phyloP scores from a whole-genome alignment of 2,888 invertebrate genomes.

The Lasioglossum zephyrum region DNA sequence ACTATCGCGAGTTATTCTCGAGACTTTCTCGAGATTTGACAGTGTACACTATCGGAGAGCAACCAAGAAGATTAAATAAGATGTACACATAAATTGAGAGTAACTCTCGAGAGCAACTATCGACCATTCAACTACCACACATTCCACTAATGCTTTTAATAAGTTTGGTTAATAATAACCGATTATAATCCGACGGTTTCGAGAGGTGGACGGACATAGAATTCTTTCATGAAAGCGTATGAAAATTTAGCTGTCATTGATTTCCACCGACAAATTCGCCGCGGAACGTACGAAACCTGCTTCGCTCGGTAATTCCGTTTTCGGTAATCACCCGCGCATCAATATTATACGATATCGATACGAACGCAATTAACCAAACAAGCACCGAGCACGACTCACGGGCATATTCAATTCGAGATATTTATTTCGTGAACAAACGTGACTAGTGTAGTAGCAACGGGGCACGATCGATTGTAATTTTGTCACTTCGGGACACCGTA shows the following conservation, averaged over 20 bases:
- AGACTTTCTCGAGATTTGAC: too few species aligned
- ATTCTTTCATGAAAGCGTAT: not conserved
- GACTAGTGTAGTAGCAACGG: not conserved
- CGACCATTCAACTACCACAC: too few species aligned
- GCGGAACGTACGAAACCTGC: constrained; percentile 10
- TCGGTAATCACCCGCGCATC: constrained; percentile 46
- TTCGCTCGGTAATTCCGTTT: constrained; percentile 32
- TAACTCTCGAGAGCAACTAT: too few species aligned
- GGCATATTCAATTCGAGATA: constrained; percentile 41
- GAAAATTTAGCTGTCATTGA: constrained; percentile 25
- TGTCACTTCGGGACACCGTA: not conserved
- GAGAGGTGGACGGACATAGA: too few species aligned
- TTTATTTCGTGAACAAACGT: constrained; percentile 37
- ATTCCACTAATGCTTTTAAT: too few species aligned
- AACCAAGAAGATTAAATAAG: too few species aligned
- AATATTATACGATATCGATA: constrained; percentile 45
- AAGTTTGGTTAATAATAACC: not conserved
- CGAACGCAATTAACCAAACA: constrained; percentile 45
- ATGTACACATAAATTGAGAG: too few species aligned
- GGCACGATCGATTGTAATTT: constrained; percentile 34
- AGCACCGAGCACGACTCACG: constrained; percentile 5
- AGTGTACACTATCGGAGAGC: too few species aligned
- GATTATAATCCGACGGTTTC: constrained; percentile 28
- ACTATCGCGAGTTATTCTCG: too few species aligned
- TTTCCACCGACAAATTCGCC: constrained; percentile 37